phyloP scores from a whole-genome alignment of 2,888 invertebrate species.

The Andrena minutula region DNA sequence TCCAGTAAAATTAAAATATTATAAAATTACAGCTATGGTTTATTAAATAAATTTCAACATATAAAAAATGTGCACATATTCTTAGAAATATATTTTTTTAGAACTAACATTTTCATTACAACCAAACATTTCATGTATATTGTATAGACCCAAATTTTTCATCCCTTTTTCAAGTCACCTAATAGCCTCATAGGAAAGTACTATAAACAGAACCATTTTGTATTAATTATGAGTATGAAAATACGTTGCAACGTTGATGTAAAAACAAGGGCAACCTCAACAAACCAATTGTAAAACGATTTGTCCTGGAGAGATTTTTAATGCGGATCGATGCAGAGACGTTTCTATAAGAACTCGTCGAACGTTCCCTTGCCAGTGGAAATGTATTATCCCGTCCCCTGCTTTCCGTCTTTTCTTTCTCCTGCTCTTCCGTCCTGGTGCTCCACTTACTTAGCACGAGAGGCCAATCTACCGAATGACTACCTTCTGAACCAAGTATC shows the following conservation, averaged over 20 bases:
- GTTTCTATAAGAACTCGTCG: conserved; percentile 39
- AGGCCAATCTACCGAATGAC: conserved; percentile 57
- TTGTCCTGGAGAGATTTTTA: conserved; percentile 16
- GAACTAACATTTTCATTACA: too few relatives aligned
- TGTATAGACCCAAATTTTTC: too few relatives aligned
- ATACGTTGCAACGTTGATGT: neutral
- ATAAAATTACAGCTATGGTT: too few relatives aligned
- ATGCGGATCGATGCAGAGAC: conserved; percentile 26
- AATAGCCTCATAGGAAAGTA: too few relatives aligned
- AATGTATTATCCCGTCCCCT: conserved; percentile 46
- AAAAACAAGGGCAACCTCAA: neutral
- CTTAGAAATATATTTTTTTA: too few relatives aligned
- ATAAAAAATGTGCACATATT: too few relatives aligned
- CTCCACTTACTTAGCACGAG: conserved; percentile 56
- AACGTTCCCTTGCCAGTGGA: conserved; percentile 29
- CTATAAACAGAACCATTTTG: neutral
- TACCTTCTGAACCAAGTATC: conserved; percentile 43
- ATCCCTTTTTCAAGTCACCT: too few relatives aligned
- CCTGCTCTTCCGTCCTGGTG: conserved; percentile 33
- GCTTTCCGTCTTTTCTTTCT: conserved; percentile 20
- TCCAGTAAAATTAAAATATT: too few relatives aligned
- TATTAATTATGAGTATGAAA: neutral
- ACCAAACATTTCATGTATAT: too few relatives aligned
- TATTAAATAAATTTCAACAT: too few relatives aligned
- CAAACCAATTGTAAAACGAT: conserved; percentile 30